Conservation (phyloP, 2,113 vertebrate species). For the Mixornis gularis region DNA sequence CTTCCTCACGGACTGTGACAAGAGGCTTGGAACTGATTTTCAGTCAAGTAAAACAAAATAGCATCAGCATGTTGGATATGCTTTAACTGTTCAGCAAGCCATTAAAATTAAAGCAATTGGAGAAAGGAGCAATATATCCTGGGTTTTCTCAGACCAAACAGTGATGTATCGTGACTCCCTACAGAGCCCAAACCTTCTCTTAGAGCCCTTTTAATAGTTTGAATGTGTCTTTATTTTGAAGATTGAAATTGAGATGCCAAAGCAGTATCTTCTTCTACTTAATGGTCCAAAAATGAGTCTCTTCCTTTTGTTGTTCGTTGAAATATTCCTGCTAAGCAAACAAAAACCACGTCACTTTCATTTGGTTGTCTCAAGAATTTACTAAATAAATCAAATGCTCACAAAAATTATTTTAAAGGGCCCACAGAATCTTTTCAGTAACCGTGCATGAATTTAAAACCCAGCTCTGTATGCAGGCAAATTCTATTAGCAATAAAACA, state of each 20-base stretch:
- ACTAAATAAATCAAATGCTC: neutral
- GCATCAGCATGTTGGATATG: neutral
- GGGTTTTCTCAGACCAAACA: neutral
- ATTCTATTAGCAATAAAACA: conserved; percentile 15
- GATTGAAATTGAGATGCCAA: neutral
- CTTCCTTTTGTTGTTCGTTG: neutral
- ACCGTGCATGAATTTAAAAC: neutral
- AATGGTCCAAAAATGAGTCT: neutral
- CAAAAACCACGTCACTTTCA: neutral
- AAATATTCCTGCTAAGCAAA: neutral
- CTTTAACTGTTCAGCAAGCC: neutral
- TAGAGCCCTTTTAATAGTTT: neutral
- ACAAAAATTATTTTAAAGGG: neutral
- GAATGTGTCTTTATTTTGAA: neutral
- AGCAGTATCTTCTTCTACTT: neutral
- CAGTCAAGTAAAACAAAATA: neutral
- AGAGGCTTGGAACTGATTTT: neutral
- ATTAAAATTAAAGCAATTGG: neutral
- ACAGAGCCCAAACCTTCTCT: neutral
- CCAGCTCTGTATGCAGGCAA: neutral
- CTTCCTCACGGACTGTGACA: neutral
- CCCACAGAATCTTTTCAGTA: neutral
- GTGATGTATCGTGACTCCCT: neutral
- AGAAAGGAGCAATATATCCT: neutral
- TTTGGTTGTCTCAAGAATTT: neutral